These are phyloP conservation scores for Malurus cyaneus DNA, from an alignment of 2,113 vertebrate species.

Conservation along the genomic window DNA sequence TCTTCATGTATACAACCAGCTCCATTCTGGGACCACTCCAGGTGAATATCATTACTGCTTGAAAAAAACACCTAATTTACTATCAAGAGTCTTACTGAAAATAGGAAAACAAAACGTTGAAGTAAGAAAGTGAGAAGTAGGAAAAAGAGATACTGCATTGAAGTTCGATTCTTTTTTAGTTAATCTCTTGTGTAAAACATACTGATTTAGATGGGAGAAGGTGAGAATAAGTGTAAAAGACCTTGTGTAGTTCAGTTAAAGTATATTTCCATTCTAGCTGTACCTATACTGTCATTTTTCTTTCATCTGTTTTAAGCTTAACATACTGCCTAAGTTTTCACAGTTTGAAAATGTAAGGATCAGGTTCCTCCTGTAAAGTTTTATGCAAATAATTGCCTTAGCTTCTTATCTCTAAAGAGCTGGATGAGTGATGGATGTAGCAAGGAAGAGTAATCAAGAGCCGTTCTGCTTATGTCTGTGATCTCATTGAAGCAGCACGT, in stretches of 20 bases:
- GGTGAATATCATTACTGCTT: conserved; percentile 70
- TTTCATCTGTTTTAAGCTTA: background rate
- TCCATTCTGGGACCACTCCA: conserved; percentile 96
- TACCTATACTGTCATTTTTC: background rate
- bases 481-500: background rate
- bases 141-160: background rate
- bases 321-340: background rate
- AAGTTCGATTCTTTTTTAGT: background rate
- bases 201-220: background rate
- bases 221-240: background rate
- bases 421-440: background rate
- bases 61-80: background rate
- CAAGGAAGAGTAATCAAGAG: background rate
- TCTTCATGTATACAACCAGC: conserved; percentile 99
- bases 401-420: background rate
- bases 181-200: background rate
- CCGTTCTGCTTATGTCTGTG: background rate
- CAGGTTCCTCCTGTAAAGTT: background rate
- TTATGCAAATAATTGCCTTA: background rate
- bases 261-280: background rate
- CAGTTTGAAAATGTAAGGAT: background rate
- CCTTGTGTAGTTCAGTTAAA: background rate
- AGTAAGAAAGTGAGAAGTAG: background rate
- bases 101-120: background rate
- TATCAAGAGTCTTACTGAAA: background rate